Evolutionary conservation across 2,888 invertebrate genomes (phyloP).

Genomic region (Scaeva pyrastri): DNA sequence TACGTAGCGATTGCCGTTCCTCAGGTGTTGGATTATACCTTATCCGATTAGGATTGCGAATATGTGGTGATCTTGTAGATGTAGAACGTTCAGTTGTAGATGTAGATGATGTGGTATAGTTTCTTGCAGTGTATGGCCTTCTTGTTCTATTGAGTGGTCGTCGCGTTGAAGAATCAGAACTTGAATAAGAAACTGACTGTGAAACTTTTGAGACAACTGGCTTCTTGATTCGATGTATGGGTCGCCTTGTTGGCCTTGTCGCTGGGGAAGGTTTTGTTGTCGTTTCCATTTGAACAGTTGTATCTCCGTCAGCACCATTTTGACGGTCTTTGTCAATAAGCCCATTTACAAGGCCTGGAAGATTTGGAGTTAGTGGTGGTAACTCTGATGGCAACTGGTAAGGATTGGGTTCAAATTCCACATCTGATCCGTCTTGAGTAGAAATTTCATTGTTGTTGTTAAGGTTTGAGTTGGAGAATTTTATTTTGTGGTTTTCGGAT

Average conservation of each 20-base stretch:
- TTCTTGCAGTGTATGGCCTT: conserved; percentile 82
- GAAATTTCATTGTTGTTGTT: conserved; percentile 81
- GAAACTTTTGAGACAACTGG: conserved; percentile 83
- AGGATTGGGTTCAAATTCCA: conserved; percentile 84
- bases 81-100: conserved; percentile 78
- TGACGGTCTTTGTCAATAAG: conserved; percentile 85
- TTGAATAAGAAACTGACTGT: conserved; percentile 81
- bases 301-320: conserved; percentile 77
- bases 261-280: conserved; percentile 82
- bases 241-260: conserved; percentile 84
- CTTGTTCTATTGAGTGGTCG: conserved; percentile 83
- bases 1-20: conserved; percentile 81
- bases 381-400: conserved; percentile 86
- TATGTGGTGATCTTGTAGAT: conserved; percentile 80
- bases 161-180: conserved; percentile 80
- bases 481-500: conserved; percentile 80
- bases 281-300: conserved; percentile 82
- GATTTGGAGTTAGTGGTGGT: conserved; percentile 86
- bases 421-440: conserved; percentile 81
- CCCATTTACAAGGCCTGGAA: conserved; percentile 87
- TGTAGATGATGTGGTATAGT: conserved; percentile 72
- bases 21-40: conserved; percentile 83
- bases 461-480: conserved; percentile 52
- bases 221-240: conserved; percentile 85
- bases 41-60: conserved; percentile 83